These are phyloP conservation scores for Camponotus fellah DNA, from an alignment of 2,888 invertebrate species.

Conservation along the genomic window DNA sequence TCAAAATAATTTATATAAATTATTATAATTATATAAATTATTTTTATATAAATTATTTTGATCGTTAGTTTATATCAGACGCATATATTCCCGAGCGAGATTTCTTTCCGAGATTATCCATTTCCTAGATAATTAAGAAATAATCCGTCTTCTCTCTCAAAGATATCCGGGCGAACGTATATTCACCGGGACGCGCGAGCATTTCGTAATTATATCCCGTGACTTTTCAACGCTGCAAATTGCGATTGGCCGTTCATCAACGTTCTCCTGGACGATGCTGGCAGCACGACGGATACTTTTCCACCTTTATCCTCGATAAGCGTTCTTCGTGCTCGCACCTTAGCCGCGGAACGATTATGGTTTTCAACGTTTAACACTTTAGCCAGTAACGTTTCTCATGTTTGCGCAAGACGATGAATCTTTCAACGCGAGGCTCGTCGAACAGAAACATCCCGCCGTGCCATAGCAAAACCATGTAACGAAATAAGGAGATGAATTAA, in stretches of 20 bases:
- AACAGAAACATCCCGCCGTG: slow-evolving; percentile 57
- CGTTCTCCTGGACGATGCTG: slow-evolving; percentile 56
- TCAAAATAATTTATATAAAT: no score
- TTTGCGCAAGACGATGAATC: slow-evolving; percentile 50
- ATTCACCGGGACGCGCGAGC: slow-evolving; percentile 45
- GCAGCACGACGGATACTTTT: slow-evolving; percentile 53
- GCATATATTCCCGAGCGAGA: no score
- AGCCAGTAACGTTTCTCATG: slow-evolving; percentile 38
- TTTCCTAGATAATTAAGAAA: slow-evolving; percentile 70
- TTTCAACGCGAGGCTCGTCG: slow-evolving; percentile 58
- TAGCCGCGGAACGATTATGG: slow-evolving; percentile 26
- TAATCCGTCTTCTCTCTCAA: slow-evolving; percentile 60
- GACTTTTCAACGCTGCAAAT: slow-evolving; percentile 68
- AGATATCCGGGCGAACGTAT: slow-evolving; percentile 59
- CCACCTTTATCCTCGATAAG: slow-evolving; percentile 55
- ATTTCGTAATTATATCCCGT: slow-evolving; percentile 68
- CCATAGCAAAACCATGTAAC: slow-evolving; percentile 46
- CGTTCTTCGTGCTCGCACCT: slow-evolving; percentile 44
- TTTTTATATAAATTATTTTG: no score
- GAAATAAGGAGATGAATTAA: slow-evolving; percentile 26
- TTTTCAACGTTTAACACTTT: slow-evolving; percentile 45
- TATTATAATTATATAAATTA: no score
- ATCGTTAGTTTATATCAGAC: background rate
- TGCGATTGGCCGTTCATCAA: slow-evolving; percentile 74
- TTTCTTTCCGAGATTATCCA: slow-evolving; percentile 5